Evolutionary conservation across 2,113 vertebrate species (phyloP).

Genomic region (Lota lota): DNA sequence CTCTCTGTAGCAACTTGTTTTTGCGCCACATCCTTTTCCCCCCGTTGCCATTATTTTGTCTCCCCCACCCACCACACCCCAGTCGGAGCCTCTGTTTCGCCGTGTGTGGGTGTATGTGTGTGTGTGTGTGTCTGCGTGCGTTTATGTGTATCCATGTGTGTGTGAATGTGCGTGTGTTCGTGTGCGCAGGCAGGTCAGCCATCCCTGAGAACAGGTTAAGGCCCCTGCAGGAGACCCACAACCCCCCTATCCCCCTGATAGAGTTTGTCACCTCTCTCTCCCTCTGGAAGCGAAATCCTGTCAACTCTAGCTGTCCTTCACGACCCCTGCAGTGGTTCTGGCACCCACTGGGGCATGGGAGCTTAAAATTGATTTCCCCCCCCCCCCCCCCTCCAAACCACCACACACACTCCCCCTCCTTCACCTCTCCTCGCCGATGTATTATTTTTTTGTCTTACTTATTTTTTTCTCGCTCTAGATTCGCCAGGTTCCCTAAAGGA

Average conservation of each 20-base stretch:
- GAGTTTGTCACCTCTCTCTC: conserved; percentile 99
- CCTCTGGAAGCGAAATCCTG: conserved; percentile 95
- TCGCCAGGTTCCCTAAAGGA: conserved; percentile 93
- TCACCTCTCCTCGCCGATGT: conserved; percentile 8
- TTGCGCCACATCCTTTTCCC: conserved; percentile 39
- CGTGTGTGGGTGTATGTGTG: too few species aligned
- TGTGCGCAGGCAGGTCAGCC: conserved; percentile 64
- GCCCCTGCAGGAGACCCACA: conserved; percentile 75
- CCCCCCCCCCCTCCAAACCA: conserved; percentile 30
- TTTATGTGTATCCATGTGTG: too few species aligned
- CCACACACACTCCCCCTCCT: too few species aligned
- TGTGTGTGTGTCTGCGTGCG: too few species aligned
- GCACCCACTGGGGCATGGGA: conserved; percentile 93
- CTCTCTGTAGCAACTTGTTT: conserved; percentile 16
- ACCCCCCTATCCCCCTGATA: conserved; percentile 81
- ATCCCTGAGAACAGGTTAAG: conserved; percentile 85
- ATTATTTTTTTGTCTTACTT: conserved; percentile 32
- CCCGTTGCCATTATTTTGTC: conserved; percentile 70
- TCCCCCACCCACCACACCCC: not conserved
- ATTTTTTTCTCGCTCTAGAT: conserved; percentile 67
- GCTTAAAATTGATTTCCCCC: conserved; percentile 93
- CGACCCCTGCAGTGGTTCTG: conserved; percentile 91
- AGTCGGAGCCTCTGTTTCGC: not conserved
- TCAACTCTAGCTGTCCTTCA: conserved; percentile 90
- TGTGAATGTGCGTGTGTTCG: too few species aligned